phyloP scores from a whole-genome alignment of 2,113 vertebrate species.

The Himantopus leucocephalus region DNA sequence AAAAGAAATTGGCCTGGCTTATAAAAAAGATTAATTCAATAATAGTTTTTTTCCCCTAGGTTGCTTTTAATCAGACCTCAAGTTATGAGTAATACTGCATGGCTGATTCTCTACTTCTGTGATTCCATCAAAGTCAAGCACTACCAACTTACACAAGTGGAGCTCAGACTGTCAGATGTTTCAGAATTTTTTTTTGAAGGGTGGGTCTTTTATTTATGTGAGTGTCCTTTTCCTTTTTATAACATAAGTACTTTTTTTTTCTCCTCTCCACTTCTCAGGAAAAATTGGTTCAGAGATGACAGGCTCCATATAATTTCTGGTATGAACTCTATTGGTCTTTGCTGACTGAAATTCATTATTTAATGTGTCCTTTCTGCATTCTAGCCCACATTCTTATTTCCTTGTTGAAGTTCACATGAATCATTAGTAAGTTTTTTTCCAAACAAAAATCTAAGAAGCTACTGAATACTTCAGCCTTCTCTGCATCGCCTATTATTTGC shows the following conservation, averaged over 20 bases:
- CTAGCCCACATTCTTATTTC: not conserved
- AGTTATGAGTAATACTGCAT: not conserved
- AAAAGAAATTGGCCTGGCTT: not conserved
- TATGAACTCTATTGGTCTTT: not conserved
- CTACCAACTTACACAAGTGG: not conserved
- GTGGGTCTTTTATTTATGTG: not conserved
- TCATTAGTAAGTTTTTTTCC: not conserved
- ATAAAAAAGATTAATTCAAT: not conserved
- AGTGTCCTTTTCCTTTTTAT: not conserved
- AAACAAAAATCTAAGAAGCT: not conserved
- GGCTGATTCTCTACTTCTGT: not conserved
- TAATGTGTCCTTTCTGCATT: not conserved
- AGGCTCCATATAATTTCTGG: not conserved
- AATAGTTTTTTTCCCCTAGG: not conserved
- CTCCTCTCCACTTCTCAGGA: not conserved
- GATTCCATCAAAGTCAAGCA: not conserved
- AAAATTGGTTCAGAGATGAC: not conserved
- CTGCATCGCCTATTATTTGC: not conserved
- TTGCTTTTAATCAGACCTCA: conserved; percentile 1
- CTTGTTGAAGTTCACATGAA: not conserved
- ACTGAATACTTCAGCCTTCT: not conserved
- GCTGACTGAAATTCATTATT: not conserved
- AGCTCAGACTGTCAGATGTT: not conserved
- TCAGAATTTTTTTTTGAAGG: not conserved
- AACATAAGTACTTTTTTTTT: not conserved